Base-by-base conservation (phyloP, 2,797 vertebrate genomes). In the Lagodon rhomboides region DNA sequence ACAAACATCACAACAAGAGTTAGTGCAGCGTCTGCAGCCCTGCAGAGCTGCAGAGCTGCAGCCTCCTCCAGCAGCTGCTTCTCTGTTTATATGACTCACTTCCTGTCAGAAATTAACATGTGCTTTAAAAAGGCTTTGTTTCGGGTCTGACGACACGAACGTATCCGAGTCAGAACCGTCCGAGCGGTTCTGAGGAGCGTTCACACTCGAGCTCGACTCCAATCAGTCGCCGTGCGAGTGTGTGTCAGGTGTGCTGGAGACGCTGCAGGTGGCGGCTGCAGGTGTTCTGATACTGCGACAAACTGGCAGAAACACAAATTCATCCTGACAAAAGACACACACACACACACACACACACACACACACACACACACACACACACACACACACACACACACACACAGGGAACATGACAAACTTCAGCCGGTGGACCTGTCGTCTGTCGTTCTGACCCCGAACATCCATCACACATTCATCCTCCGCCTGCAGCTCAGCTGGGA, bases 371-470 rank as follows among this genome's bases (percentile, higher is more conserved):
- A 38, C 44, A 61, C 43, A 58, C 67, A 73, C 59, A 46, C 30
- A 49, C 30, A 27, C 59, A 30, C 20, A 18, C 30, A 38, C 44
- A 61, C 43, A 58, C 67, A 73, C 59, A 46, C 30, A 49, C 30
- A 27, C 59, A 30, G 51, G 69, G 38, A 71, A 58, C n/a, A 59
- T 4, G 55, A 69, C 69, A 63, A 56, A 79, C 34, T 30, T 72
- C 79, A 82, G 51, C 61, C 50, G 58, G 51, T 30, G 43, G 58
- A 63, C 53, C 38, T 50, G 60, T n/a, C 47, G 27, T n/a, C n/a
- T n/a, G n/a, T n/a, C n/a, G 51, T 68, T 72, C 38, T 78, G 85
- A 88, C 79, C 80, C 54, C 41, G 54, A 72, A 77, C 85, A 64
- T 70, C 73, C 73, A 67, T 5, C 59, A 22, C 69, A 51, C 65